phyloP scores from a whole-genome alignment of 2,113 vertebrate genomes.

The Sclerurus mexicanus region DNA sequence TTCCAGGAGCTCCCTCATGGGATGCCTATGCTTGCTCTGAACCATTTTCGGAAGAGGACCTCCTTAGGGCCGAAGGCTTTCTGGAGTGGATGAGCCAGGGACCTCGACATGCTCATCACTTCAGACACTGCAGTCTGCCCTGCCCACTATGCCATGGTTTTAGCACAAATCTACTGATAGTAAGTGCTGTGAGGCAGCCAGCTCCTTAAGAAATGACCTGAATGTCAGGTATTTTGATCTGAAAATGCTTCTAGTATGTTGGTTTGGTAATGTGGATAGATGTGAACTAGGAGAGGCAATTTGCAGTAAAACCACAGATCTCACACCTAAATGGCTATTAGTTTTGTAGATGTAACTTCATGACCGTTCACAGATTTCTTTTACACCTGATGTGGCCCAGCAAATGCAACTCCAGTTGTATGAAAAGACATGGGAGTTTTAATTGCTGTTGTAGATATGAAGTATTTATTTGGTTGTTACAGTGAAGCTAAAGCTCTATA shows the following conservation, averaged over 20 bases:
- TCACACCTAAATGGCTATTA: neutral
- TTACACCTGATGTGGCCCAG: neutral
- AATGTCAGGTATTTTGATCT: neutral
- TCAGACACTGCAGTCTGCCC: neutral
- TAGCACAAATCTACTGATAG: neutral
- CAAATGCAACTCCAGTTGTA: neutral
- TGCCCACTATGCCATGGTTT: neutral
- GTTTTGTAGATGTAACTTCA: neutral
- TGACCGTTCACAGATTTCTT: neutral
- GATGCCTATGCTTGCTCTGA: neutral
- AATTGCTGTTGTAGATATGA: neutral
- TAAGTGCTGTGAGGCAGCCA: neutral
- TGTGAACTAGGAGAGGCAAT: neutral
- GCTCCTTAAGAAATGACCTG: neutral
- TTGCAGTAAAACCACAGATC: neutral
- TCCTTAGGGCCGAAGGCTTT: neutral
- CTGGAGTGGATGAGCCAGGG: neutral
- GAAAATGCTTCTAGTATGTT: neutral
- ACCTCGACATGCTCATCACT: neutral
- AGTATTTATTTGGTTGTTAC: neutral
- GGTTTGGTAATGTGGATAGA: neutral
- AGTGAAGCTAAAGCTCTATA: neutral
- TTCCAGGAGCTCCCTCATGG: neutral
- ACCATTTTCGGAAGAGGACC: neutral
- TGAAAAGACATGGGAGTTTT: neutral